These are phyloP conservation scores for Parauchenoglanis punctatus DNA, from an alignment of 2,797 vertebrate species.

Conservation along the genomic window DNA sequence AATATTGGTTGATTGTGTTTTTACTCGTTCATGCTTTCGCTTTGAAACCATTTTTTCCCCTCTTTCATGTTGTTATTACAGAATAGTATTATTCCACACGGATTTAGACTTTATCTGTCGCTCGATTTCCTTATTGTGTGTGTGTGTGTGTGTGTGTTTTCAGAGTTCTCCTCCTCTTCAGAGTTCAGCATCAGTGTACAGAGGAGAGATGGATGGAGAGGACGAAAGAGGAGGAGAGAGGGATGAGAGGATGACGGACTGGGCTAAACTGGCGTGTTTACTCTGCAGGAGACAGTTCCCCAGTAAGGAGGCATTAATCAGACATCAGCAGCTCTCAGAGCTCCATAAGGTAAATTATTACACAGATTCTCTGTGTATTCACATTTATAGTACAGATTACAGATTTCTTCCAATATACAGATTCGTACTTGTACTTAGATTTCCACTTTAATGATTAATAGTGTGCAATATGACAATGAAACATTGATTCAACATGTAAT, in stretches of 20 bases:
- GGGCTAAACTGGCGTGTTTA: slow-evolving; percentile 89
- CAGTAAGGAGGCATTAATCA: slow-evolving; percentile 88
- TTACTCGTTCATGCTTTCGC: not conserved
- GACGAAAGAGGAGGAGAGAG: slow-evolving; percentile 79
- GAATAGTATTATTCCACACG: not conserved
- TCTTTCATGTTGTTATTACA: not conserved
- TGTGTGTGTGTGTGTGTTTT: slow-evolving; percentile 1
- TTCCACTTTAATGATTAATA: too few relatives aligned
- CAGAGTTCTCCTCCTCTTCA: slow-evolving; percentile 68
- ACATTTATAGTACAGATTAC: too few relatives aligned
- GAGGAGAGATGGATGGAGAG: slow-evolving; percentile 87
- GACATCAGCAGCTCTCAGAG: slow-evolving; percentile 91
- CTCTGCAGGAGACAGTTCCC: slow-evolving; percentile 91
- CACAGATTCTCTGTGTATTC: too few relatives aligned
- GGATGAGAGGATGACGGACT: slow-evolving; percentile 85
- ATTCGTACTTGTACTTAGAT: too few relatives aligned
- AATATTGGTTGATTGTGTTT: not conserved
- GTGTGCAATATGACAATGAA: too few relatives aligned
- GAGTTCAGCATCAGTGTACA: slow-evolving; percentile 84
- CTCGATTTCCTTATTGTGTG: not conserved
- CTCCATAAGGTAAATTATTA: slow-evolving; percentile 75
- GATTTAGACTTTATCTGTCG: not conserved
- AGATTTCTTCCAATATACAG: too few relatives aligned
- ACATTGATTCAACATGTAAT: too few relatives aligned
- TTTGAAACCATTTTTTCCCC: not conserved